Conservation (phyloP, 2,888 invertebrate species). For the Encarsia formosa region DNA sequence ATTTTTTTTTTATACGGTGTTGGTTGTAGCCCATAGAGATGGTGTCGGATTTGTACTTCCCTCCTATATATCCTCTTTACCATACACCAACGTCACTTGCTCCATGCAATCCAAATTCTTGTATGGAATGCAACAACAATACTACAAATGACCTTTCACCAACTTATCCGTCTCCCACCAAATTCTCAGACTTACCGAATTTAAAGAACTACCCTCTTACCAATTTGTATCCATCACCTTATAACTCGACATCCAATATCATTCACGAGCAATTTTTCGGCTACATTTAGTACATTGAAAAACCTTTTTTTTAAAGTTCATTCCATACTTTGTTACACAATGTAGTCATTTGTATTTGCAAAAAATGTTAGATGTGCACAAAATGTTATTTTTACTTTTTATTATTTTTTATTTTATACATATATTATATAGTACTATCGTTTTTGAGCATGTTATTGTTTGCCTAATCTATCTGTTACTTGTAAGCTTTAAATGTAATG, state of each 20-base stretch:
- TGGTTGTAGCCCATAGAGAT: conserved; percentile 66
- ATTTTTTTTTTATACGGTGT: conserved; percentile 32
- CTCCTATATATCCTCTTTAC: conserved; percentile 52
- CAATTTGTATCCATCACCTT: conserved; percentile 40
- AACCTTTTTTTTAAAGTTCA: neutral
- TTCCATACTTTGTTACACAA: neutral
- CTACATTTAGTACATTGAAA: conserved; percentile 43
- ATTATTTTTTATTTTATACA: neutral
- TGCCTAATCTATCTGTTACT: neutral
- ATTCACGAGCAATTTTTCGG: conserved; percentile 56
- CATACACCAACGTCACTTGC: conserved; percentile 47
- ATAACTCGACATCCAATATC: conserved; percentile 55
- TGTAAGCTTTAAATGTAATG: neutral
- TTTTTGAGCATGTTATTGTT: neutral
- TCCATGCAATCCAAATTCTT: conserved; percentile 28
- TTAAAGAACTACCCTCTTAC: conserved; percentile 49
- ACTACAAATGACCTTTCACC: conserved; percentile 34
- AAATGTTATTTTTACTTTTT: no score
- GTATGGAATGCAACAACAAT: conserved; percentile 46
- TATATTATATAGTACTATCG: no score
- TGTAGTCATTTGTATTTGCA: no score
- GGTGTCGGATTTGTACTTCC: conserved; percentile 72
- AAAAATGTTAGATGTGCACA: no score
- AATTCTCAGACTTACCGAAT: no score
- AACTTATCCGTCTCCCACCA: conserved; percentile 50